A percentile compares a stretch with the other conserved stretches of the same genome.
phyloP scores from a whole-genome alignment of 2,888 invertebrate genomes.

The Bombylius major region DNA sequence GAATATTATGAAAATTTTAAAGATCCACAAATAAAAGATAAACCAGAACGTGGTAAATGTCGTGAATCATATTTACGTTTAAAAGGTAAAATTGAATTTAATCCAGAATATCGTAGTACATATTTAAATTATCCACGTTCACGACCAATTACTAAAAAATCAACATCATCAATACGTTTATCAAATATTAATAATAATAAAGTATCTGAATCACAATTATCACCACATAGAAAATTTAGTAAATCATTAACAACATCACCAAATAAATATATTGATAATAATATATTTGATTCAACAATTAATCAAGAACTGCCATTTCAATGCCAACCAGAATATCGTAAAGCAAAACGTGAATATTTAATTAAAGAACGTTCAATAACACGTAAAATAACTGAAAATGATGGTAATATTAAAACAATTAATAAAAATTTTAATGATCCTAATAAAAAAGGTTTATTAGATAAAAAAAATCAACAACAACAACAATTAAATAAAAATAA shows the following conservation, averaged over 20 bases:
- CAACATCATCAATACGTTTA: constrained; percentile 28
- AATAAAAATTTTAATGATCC: neutral
- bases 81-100: constrained; percentile 35
- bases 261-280: constrained; percentile 2
- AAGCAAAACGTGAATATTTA: constrained; percentile 32
- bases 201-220: constrained; percentile 8
- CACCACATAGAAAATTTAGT: constrained; percentile 1
- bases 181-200: constrained; percentile 12
- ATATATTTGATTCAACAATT: neutral
- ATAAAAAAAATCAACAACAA: neutral
- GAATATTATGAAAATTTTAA: constrained; percentile 36
- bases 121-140: constrained; percentile 33
- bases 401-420: constrained; percentile 5
- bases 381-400: constrained; percentile 13
- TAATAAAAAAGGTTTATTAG: neutral
- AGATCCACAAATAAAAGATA: constrained; percentile 30
- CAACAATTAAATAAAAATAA: neutral
- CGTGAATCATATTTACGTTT: constrained; percentile 31
- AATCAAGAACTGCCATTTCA: constrained; percentile 20
- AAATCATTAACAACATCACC: constrained; percentile 12
- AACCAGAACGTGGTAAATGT: constrained; percentile 34
- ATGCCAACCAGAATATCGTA: constrained; percentile 33
- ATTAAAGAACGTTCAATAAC: constrained; percentile 26
- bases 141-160: constrained; percentile 31
- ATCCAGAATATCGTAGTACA: constrained; percentile 34